These are phyloP conservation scores for Pelecanoides urinatrix DNA, from an alignment of 2,113 vertebrate species.

Conservation along the genomic window DNA sequence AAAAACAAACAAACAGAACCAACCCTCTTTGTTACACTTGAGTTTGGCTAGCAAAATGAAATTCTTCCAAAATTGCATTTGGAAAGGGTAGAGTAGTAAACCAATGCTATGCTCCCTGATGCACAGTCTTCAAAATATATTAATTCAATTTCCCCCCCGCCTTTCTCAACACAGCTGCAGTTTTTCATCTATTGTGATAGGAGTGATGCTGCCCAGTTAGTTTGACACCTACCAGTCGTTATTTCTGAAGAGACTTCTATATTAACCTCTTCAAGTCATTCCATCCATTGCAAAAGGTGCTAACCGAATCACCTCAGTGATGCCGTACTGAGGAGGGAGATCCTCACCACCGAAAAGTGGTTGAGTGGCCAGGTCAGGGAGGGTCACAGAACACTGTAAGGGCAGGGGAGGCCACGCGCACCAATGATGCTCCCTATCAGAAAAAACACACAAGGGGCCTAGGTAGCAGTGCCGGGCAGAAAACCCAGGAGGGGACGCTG, in stretches of 20 bases:
- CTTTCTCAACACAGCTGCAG: background rate
- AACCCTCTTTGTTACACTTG: background rate
- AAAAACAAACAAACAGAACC: too few relatives aligned
- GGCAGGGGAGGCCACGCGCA: background rate
- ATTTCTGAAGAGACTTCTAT: background rate
- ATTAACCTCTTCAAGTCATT: background rate
- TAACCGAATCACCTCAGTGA: background rate
- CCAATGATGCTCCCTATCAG: background rate
- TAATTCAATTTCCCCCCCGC: background rate
- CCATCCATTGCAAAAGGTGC: background rate
- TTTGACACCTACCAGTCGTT: background rate
- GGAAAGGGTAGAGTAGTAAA: background rate
- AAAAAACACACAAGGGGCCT: background rate
- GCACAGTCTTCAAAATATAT: background rate
- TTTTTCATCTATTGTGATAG: background rate
- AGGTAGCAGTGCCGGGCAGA: background rate
- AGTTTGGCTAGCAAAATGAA: background rate
- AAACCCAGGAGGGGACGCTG: too few relatives aligned
- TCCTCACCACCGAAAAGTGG: background rate
- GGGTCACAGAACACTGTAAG: background rate
- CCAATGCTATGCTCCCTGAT: background rate
- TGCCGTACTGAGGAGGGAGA: accelerated
- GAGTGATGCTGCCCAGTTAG: background rate
- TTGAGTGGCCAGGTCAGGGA: background rate
- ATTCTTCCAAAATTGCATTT: background rate